Conservation (phyloP, 1,140 invertebrate species). For the Conus ventricosus region DNA sequence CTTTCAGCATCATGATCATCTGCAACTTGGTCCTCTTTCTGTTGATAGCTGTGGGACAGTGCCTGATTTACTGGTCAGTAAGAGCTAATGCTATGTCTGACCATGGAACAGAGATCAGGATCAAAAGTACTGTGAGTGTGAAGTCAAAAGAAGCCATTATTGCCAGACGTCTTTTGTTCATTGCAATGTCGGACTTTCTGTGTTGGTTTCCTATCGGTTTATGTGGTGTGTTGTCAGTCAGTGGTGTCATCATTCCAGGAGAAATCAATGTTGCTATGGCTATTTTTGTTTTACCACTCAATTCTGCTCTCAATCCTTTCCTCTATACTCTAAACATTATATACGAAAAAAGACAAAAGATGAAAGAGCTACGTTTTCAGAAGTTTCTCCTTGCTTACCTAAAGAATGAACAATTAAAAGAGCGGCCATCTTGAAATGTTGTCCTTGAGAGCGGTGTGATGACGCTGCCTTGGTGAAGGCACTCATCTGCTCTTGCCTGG, state of each 20-base stretch:
- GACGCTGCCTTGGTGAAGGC: too few relatives aligned
- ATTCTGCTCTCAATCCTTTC: constrained; percentile 55
- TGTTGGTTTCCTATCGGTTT: constrained; percentile 36
- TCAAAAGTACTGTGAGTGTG: background rate
- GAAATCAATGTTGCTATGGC: constrained; percentile 50
- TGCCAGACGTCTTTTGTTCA: constrained; percentile 39
- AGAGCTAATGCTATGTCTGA: background rate
- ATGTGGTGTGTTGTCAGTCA: constrained; percentile 36
- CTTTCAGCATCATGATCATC: background rate
- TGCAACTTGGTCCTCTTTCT: background rate
- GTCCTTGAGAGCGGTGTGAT: too few relatives aligned
- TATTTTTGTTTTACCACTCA: constrained; percentile 51
- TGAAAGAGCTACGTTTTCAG: background rate
- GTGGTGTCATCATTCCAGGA: constrained; percentile 40
- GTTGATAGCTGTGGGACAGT: background rate
- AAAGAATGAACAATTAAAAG: too few relatives aligned
- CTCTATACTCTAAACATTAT: constrained; percentile 39
- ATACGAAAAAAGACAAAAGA: background rate
- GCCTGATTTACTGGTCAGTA: background rate
- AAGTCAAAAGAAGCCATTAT: constrained; percentile 34
- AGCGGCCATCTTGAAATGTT: too few relatives aligned
- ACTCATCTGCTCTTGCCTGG: too few relatives aligned
- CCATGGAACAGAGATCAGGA: background rate
- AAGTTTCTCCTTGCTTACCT: too few relatives aligned
- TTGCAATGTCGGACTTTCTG: constrained; percentile 29